Conservation (phyloP, 2,797 vertebrate species). For the Loris lydekkerianus region DNA sequence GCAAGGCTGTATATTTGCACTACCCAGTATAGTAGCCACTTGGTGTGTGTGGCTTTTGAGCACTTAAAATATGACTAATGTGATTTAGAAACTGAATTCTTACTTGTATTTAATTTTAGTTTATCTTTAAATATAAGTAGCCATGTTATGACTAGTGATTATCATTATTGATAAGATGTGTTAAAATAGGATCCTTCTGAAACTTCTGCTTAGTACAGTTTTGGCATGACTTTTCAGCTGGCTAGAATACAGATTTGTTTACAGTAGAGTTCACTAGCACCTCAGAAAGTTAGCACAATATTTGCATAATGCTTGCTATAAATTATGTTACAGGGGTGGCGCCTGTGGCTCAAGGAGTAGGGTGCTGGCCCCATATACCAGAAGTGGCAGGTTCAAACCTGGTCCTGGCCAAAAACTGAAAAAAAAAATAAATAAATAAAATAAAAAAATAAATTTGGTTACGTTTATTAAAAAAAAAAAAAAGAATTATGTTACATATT, state of each 20-base stretch:
- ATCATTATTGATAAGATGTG: neutral
- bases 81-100: neutral
- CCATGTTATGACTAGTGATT: neutral
- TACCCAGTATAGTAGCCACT: neutral
- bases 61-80: neutral
- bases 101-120: neutral
- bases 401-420: too few relatives aligned
- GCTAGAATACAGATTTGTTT: neutral
- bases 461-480: too few relatives aligned
- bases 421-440: too few relatives aligned
- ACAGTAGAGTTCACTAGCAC: neutral
- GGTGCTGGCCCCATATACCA: too few relatives aligned
- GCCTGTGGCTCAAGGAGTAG: too few relatives aligned
- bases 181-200: neutral
- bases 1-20: neutral
- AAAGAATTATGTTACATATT: neutral
- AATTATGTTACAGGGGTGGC: neutral
- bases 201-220: neutral
- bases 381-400: too few relatives aligned
- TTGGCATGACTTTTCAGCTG: neutral
- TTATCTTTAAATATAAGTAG: slow-evolving; percentile 29
- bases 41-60: neutral
- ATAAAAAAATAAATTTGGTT: too few relatives aligned
- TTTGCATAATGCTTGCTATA: neutral
- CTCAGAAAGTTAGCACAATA: neutral